These are phyloP conservation scores for Drosophila yakuba DNA, from an alignment of 1,140 invertebrate genomes.

Conservation along the genomic window DNA sequence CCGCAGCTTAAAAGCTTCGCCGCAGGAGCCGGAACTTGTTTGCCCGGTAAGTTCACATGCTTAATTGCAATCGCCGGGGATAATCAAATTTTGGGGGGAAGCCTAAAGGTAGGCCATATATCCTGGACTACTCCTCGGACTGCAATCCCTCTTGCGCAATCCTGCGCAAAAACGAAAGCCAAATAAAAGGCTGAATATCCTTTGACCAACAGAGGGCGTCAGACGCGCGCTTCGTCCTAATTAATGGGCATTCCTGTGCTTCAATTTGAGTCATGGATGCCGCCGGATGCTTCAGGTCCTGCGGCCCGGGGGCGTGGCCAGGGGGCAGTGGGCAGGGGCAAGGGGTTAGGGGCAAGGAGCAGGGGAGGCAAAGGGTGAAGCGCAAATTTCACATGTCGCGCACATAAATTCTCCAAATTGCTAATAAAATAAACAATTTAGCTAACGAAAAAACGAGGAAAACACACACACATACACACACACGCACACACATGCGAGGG, in stretches of 20 bases:
- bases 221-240: slow-evolving; percentile 47
- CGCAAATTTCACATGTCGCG: slow-evolving; percentile 47
- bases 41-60: slow-evolving; percentile 85
- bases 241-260: slow-evolving; percentile 77
- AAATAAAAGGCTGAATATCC: slow-evolving; percentile 3
- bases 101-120: slow-evolving; percentile 74
- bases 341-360: slow-evolving; percentile 39
- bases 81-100: slow-evolving; percentile 21
- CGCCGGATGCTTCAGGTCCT: neutral
- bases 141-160: slow-evolving; percentile 8
- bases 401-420: slow-evolving; percentile 81
- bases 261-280: slow-evolving; percentile 55
- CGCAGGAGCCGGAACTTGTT: slow-evolving; percentile 85
- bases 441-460: slow-evolving; percentile 53
- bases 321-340: too few relatives aligned
- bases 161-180: slow-evolving; percentile 13
- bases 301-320: slow-evolving; percentile 6
- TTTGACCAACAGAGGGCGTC: slow-evolving; percentile 60
- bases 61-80: neutral
- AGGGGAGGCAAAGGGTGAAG: slow-evolving; percentile 29
- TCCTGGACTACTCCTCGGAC: neutral
- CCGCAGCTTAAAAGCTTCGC: slow-evolving; percentile 86
- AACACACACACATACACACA: neutral
- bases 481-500: slow-evolving; percentile 2
- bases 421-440: slow-evolving; percentile 84